Evolutionary conservation across 2,797 vertebrate species (phyloP).

Genomic region (Ibycter americanus): DNA sequence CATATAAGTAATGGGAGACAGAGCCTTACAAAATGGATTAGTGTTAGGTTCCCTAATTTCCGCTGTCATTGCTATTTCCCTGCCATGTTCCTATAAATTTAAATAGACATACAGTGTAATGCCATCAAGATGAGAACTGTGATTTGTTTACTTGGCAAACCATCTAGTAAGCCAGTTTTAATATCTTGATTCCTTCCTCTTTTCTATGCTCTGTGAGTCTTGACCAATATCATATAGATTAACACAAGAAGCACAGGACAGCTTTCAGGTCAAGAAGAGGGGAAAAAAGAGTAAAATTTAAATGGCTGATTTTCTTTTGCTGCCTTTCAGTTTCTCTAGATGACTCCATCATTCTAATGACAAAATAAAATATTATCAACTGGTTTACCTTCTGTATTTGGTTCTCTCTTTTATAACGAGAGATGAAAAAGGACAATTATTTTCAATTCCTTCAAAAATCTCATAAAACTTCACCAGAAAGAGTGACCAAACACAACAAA

Average conservation of each 20-base stretch:
- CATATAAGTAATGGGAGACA: not conserved
- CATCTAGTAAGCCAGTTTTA: not conserved
- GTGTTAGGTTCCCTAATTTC: not conserved
- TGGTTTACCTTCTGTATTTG: not conserved
- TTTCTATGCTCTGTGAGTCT: conserved; percentile 69
- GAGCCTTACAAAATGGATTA: not conserved
- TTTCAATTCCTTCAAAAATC: not conserved
- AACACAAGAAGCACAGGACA: conserved; percentile 79
- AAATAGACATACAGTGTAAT: not conserved
- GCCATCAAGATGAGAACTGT: not conserved
- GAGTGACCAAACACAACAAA: not conserved
- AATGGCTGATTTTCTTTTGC: conserved; percentile 62
- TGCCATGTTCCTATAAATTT: not conserved
- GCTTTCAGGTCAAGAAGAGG: conserved; percentile 63
- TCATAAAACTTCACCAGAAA: not conserved
- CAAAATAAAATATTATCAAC: not conserved
- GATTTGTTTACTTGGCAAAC: not conserved
- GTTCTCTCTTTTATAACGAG: not conserved
- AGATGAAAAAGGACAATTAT: not conserved
- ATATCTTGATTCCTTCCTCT: not conserved
- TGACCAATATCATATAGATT: conserved; percentile 71
- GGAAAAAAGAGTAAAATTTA: conserved; percentile 77
- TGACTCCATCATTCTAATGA: not conserved
- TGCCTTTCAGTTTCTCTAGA: not conserved
- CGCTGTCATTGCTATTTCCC: not conserved